A percentile compares a stretch with the other conserved stretches of the same genome.
Conservation (phyloP, 2,113 vertebrate species). For the Pelodiscus sinensis region DNA sequence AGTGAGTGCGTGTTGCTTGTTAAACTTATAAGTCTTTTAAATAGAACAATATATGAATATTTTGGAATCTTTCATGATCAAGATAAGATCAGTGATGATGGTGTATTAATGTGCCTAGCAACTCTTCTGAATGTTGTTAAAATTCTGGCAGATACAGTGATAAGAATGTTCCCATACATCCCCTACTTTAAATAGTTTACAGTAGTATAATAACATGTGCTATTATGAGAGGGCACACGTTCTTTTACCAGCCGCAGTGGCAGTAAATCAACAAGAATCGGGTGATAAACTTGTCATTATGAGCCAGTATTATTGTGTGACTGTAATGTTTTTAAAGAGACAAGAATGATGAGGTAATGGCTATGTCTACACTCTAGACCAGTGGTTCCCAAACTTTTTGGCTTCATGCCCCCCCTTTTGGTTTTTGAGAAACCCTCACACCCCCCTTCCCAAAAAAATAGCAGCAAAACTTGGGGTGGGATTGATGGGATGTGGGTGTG, state of each 20-base stretch:
- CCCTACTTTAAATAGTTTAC: slow-evolving; percentile 15
- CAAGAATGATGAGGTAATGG: background rate
- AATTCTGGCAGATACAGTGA: background rate
- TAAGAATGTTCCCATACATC: background rate
- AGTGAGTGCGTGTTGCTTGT: background rate
- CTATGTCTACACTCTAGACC: no score
- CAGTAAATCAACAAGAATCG: background rate
- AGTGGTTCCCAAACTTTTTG: no score
- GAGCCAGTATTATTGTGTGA: rapidly evolving
- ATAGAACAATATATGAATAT: background rate
- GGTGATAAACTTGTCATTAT: background rate
- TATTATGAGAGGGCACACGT: background rate
- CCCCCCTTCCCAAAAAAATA: no score
- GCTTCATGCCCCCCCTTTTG: no score
- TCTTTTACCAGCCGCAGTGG: background rate
- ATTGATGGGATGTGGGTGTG: no score
- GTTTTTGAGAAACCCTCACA: no score
- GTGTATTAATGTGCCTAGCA: background rate
- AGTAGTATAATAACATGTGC: background rate
- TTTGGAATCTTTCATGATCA: background rate
- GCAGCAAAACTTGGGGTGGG: no score
- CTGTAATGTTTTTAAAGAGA: background rate
- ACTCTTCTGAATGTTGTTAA: slow-evolving; percentile 18
- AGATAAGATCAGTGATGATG: background rate
- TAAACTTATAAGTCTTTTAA: background rate